Conservation (phyloP, 2,888 invertebrate species). For the Lycophotia porphyrea region DNA sequence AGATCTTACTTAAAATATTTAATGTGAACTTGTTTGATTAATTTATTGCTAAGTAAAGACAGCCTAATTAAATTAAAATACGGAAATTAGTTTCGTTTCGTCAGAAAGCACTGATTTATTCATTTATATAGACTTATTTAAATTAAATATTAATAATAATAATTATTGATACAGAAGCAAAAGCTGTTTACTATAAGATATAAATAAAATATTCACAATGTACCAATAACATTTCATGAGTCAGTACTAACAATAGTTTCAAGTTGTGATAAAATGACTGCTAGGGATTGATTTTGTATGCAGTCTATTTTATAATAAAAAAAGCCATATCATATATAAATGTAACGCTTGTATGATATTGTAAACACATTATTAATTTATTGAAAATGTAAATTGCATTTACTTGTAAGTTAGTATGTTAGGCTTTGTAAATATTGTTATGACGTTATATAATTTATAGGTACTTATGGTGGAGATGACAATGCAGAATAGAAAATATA, state of each 20-base stretch:
- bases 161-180: slow-evolving; percentile 33
- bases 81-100: slow-evolving; percentile 50
- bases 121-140: slow-evolving; percentile 54
- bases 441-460: slow-evolving; percentile 90
- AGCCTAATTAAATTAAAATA: slow-evolving; percentile 58
- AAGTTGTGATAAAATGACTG: slow-evolving; percentile 81
- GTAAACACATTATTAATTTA: slow-evolving; percentile 89
- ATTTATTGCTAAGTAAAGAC: slow-evolving; percentile 43
- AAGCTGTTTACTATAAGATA: slow-evolving; percentile 46
- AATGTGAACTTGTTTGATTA: slow-evolving; percentile 38
- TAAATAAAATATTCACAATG: slow-evolving; percentile 40
- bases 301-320: slow-evolving; percentile 85
- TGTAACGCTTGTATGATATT: slow-evolving; percentile 89
- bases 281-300: slow-evolving; percentile 79
- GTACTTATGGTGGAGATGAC: slow-evolving; percentile 83
- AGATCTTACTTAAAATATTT: slow-evolving; percentile 23
- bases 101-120: slow-evolving; percentile 64
- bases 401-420: slow-evolving; percentile 88
- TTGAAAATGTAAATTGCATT: slow-evolving; percentile 89
- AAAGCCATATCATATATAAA: slow-evolving; percentile 89
- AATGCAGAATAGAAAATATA: slow-evolving; percentile 82
- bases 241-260: slow-evolving; percentile 56
- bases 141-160: slow-evolving; percentile 33
- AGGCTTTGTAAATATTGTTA: slow-evolving; percentile 91
- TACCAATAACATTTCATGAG: slow-evolving; percentile 49